Conservation (phyloP, 2,113 vertebrate genomes). For the Osmerus mordax region DNA sequence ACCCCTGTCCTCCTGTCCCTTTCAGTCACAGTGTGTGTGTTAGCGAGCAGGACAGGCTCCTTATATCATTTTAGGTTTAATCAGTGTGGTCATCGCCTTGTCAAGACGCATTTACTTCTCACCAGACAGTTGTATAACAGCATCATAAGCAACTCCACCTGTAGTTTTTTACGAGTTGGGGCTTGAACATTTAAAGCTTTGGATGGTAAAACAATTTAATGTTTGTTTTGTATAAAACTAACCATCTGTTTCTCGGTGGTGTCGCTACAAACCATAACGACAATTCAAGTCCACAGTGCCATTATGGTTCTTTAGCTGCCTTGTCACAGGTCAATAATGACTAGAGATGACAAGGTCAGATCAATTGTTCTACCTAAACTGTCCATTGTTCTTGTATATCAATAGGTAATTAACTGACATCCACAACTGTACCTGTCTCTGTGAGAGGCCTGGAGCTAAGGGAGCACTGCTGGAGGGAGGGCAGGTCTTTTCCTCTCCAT, state of each 20-base stretch:
- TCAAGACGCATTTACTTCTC: not conserved
- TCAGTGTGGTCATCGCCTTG: not conserved
- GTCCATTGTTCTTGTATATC: slow-evolving; percentile 23
- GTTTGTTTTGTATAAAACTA: too few relatives aligned
- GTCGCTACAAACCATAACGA: too few relatives aligned
- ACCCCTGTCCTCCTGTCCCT: not conserved
- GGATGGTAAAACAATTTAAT: too few relatives aligned
- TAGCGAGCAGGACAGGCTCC: not conserved
- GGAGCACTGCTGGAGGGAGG: slow-evolving; percentile 35
- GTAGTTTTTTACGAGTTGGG: too few relatives aligned
- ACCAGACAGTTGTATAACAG: too few relatives aligned
- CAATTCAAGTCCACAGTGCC: not conserved
- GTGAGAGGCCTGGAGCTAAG: slow-evolving; percentile 13
- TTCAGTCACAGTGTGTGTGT: slow-evolving; percentile 4
- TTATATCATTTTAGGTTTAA: not conserved
- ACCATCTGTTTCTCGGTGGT: too few relatives aligned
- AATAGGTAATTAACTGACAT: slow-evolving; percentile 25
- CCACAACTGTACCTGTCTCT: slow-evolving; percentile 10
- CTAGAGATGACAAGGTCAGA: not conserved
- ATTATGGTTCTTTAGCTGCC: not conserved
- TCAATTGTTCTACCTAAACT: slow-evolving; percentile 25
- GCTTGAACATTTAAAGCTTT: too few relatives aligned
- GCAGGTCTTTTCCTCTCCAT: slow-evolving; percentile 37
- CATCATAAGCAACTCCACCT: too few relatives aligned
- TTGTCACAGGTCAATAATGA: slow-evolving; percentile 1